phyloP scores from a whole-genome alignment of 2,888 invertebrate species.

The Oxyteleia sp. region DNA sequence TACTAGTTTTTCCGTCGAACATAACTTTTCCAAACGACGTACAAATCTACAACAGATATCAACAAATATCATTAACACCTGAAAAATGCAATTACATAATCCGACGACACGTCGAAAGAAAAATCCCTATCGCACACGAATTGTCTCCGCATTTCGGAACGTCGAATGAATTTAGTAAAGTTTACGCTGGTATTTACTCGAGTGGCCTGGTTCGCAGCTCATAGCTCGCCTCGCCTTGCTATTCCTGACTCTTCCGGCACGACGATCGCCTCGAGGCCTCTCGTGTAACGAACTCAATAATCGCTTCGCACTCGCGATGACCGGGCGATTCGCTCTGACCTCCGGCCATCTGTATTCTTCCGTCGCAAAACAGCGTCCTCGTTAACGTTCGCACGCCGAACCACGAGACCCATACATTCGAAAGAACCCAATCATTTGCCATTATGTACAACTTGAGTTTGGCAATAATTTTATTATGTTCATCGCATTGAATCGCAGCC shows the following conservation, averaged over 20 bases:
- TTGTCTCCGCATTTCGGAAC: slow-evolving; percentile 35
- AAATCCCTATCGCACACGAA: no score
- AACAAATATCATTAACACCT: no score
- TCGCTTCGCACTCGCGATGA: slow-evolving; percentile 78
- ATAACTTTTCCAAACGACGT: no score
- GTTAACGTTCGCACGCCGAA: slow-evolving; percentile 74
- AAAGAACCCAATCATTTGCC: slow-evolving; percentile 57
- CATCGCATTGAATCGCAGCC: slow-evolving; percentile 15
- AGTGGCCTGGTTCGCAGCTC: slow-evolving; percentile 70
- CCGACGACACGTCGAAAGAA: no score
- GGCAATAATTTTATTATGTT: slow-evolving; percentile 49
- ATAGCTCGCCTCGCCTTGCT: slow-evolving; percentile 65
- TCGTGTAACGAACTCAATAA: slow-evolving; percentile 80
- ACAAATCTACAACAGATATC: no score
- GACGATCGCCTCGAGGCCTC: slow-evolving; percentile 76
- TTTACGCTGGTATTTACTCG: slow-evolving; percentile 69
- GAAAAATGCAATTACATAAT: no score
- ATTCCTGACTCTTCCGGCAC: slow-evolving; percentile 79
- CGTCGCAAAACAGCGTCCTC: slow-evolving; percentile 79
- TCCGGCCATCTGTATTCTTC: slow-evolving; percentile 80
- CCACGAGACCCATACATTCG: slow-evolving; percentile 28
- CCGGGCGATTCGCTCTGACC: slow-evolving; percentile 80
- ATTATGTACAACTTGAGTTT: slow-evolving; percentile 53
- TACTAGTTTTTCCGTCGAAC: no score
- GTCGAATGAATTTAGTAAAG: slow-evolving; percentile 56